Base-by-base conservation (phyloP, 2,888 invertebrate species). In the Thymelicus sylvestris region DNA sequence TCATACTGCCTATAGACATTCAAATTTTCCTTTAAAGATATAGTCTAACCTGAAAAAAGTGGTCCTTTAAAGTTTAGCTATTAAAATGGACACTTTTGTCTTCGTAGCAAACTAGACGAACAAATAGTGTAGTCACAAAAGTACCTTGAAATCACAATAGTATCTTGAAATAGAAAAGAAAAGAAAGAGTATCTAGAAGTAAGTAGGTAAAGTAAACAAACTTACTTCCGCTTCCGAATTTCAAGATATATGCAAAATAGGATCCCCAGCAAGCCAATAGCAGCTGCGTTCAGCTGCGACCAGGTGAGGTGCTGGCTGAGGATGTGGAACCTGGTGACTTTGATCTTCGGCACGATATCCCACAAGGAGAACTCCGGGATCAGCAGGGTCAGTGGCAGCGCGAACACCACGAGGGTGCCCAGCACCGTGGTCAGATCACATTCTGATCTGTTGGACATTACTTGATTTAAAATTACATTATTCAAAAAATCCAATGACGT, bases 241-340 rank as follows among this genome's bases (percentile, higher is more conserved):
- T 93, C 93, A 13, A 93, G 86, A 66, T 84, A 92, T 0, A 93
- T 67, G 72, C 90, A 87, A 77, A 91, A 91, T 44, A 92, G 83
- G 2, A 92, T 6, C 6, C 78, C 72, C 38, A 91, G 72, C 2
- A 88, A 31, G 0, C 79, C 70, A 7, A 90, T 69, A 5, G 89
- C 69, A 0, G 76, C 77, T 10, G 79, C 79, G 74, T 92, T 91
- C n/a, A 91, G 76, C 72, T 91, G 86, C 0, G 80, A 62, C 92
- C 92, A 93, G 1, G 88, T 83, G 41, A 89, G 74, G 52, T 84
- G 76, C 72, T 84, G 84, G 59, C 83, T 81, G 52, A 90, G 24
- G 48, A 90, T 67, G 72, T 87, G 92, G 71, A 83, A 85, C 7
- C 93, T 83, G 2, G 81, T 80, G 24, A 93, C 83, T 1, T 77